Conservation (phyloP, 2,797 vertebrate species). For the Danio tinwini region DNA sequence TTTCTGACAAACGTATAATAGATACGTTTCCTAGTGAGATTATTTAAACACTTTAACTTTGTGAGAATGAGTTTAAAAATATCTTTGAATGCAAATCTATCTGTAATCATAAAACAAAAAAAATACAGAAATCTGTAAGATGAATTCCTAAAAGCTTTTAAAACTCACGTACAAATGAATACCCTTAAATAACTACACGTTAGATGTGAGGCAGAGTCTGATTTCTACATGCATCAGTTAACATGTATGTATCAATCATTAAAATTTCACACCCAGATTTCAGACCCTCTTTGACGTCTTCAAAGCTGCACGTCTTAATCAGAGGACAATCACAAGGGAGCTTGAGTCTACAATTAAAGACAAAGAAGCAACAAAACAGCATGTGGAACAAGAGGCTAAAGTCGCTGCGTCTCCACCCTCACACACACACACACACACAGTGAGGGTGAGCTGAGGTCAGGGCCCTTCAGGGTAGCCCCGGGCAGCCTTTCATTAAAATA, state of each 20-base stretch:
- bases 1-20: no score
- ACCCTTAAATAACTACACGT: no score
- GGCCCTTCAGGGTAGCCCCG: slow-evolving; percentile 56
- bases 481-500: slow-evolving; percentile 64
- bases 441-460: slow-evolving; percentile 51
- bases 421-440: neutral
- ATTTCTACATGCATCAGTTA: neutral
- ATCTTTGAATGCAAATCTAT: neutral
- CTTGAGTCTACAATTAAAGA: neutral
- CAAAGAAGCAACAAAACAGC: slow-evolving; percentile 40
- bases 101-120: neutral
- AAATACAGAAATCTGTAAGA: no score
- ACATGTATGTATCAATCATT: neutral
- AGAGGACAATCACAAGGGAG: slow-evolving; percentile 29
- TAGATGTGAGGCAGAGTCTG: no score
- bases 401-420: slow-evolving; percentile 3
- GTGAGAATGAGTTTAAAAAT: neutral
- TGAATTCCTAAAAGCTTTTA: no score
- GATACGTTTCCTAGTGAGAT: no score
- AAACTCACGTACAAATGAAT: neutral
- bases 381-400: slow-evolving; percentile 37
- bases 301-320: slow-evolving; percentile 55
- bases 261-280: neutral
- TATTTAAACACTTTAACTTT: neutral
- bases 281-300: slow-evolving; percentile 27